Conservation (phyloP, 2,888 invertebrate genomes). For the Leptopterna dolabrata region DNA sequence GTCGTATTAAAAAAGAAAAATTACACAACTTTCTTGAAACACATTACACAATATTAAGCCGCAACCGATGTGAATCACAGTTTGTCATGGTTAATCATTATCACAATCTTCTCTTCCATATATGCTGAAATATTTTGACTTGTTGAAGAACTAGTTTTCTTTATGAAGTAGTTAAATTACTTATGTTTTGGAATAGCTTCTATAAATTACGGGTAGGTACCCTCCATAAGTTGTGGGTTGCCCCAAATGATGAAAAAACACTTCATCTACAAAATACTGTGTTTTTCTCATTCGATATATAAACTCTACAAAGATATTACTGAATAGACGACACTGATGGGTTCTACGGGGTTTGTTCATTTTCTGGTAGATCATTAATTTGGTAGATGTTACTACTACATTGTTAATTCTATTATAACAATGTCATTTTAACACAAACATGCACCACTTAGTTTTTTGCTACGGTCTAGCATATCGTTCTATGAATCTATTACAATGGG, state of each 20-base stretch:
- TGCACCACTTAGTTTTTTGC: background rate
- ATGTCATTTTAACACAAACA: background rate
- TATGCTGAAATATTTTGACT: background rate
- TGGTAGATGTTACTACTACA: background rate
- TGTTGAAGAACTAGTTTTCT: background rate
- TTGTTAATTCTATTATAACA: background rate
- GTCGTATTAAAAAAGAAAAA: background rate
- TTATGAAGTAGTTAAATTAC: background rate
- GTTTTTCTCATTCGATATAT: background rate
- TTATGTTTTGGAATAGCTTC: background rate
- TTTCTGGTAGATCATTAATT: background rate
- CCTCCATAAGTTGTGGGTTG: background rate
- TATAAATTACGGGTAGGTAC: background rate
- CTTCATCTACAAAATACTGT: background rate
- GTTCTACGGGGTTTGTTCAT: background rate
- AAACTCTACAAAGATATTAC: no score
- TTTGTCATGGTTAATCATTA: constrained; percentile 25
- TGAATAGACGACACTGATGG: background rate
- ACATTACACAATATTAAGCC: background rate
- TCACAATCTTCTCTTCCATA: background rate
- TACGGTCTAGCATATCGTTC: background rate
- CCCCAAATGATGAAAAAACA: background rate
- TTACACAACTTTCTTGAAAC: background rate
- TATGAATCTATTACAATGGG: background rate
- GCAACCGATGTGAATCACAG: constrained; percentile 6